phyloP scores from a whole-genome alignment of 2,797 vertebrate species.

The Notamacropus eugenii region DNA sequence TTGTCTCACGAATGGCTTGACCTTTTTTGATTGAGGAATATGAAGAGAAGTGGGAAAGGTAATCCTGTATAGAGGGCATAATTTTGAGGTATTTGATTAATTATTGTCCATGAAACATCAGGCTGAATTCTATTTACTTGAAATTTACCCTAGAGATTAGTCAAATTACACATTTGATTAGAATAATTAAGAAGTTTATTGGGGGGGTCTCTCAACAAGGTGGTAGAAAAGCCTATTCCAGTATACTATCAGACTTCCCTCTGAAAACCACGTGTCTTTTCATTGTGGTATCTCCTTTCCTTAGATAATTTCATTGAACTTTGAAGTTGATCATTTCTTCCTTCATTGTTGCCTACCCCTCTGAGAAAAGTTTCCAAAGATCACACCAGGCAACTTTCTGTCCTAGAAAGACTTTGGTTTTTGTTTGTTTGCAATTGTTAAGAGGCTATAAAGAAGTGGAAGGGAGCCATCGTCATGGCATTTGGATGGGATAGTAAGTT shows the following conservation, averaged over 20 bases:
- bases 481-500: background rate
- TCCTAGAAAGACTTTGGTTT: background rate
- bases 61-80: background rate
- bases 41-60: background rate
- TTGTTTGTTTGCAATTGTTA: background rate
- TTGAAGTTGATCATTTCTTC: background rate
- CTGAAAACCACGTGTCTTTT: background rate
- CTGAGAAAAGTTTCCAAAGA: background rate
- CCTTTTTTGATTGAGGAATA: background rate
- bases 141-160: conserved; percentile 34
- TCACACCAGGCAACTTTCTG: background rate
- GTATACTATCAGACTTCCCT: background rate
- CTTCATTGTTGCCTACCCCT: background rate
- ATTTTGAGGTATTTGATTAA: conserved; percentile 49
- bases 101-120: conserved; percentile 43
- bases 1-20: conserved; percentile 9
- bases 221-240: conserved; percentile 22
- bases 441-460: conserved; percentile 12
- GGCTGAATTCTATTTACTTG: conserved; percentile 49
- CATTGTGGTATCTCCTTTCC: background rate
- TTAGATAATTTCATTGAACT: background rate
- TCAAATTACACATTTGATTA: conserved; percentile 52
- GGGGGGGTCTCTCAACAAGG: conserved; percentile 49
- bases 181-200: conserved; percentile 59
- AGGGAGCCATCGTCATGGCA: background rate